Percentiles rank a stretch among this genome's conserved stretches.
Evolutionary conservation across 2,888 invertebrate genomes (phyloP).

Genomic region (Nomada ferruginata): DNA sequence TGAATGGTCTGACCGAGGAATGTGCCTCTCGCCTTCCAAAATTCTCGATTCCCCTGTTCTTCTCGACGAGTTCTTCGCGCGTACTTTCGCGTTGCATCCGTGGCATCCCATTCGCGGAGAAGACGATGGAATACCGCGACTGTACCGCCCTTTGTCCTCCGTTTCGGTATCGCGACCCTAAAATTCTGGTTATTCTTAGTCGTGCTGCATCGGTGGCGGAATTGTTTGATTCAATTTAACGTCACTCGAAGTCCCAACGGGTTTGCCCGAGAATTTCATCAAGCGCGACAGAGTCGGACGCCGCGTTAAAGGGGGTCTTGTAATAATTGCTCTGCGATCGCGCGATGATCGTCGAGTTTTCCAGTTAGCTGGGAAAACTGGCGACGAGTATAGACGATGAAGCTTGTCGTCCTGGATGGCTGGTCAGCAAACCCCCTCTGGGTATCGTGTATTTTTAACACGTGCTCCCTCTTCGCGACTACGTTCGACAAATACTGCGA

Average conservation of each 20-base stretch:
- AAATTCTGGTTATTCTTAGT: constrained; percentile 11
- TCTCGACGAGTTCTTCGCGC: neutral
- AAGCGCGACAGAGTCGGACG: constrained; percentile 50
- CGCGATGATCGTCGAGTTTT: constrained; percentile 38
- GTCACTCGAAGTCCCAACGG: constrained; percentile 44
- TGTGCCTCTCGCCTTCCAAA: constrained; percentile 18
- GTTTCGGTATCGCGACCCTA: no score
- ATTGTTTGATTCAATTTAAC: constrained; percentile 69
- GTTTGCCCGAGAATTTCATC: constrained; percentile 66
- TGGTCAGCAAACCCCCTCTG: neutral
- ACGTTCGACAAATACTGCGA: constrained; percentile 20
- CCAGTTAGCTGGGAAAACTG: constrained; percentile 29
- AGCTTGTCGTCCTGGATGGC: constrained; percentile 4
- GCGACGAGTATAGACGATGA: neutral
- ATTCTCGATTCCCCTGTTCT: constrained; percentile 24
- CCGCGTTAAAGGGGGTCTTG: constrained; percentile 60
- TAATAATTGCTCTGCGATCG: constrained; percentile 34
- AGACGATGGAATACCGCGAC: no score
- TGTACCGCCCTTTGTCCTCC: no score
- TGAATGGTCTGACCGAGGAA: constrained; percentile 49
- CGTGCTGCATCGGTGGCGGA: constrained; percentile 21
- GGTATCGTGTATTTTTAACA: constrained; percentile 40
- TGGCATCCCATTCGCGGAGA: no score
- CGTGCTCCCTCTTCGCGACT: neutral
- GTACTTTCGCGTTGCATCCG: no score